Conservation (phyloP, 1,140 invertebrate species). For the Heliothis virescens region DNA sequence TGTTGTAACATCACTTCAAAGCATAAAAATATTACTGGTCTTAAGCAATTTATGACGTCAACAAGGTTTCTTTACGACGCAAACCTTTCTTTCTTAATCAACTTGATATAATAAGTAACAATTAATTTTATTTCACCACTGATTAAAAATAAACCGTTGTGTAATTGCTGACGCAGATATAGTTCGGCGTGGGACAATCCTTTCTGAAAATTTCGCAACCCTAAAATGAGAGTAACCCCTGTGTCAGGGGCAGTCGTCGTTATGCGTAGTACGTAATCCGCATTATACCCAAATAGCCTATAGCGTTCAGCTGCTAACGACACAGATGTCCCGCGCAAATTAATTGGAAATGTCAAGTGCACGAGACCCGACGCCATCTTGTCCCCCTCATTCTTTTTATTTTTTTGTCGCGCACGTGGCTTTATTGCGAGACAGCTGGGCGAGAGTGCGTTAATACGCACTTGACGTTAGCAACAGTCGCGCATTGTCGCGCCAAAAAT, state of each 20-base stretch:
- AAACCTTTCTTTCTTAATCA: slow-evolving; percentile 20
- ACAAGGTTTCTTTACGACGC: slow-evolving; percentile 3
- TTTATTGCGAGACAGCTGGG: slow-evolving; percentile 80
- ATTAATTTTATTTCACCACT: not conserved
- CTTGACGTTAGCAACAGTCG: slow-evolving; percentile 71
- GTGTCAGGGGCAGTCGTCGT: slow-evolving; percentile 41
- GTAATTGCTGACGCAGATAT: slow-evolving; percentile 32
- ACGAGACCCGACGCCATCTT: slow-evolving; percentile 79
- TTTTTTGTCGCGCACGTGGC: slow-evolving; percentile 80
- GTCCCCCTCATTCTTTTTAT: slow-evolving; percentile 74
- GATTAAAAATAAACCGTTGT: slow-evolving; percentile 16
- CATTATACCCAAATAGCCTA: slow-evolving; percentile 75
- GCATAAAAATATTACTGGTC: not conserved
- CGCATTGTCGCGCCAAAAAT: slow-evolving; percentile 14
- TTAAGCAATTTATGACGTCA: slow-evolving; percentile 23
- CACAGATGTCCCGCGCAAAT: slow-evolving; percentile 85
- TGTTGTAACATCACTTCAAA: slow-evolving; percentile 13
- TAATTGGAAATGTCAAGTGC: slow-evolving; percentile 86
- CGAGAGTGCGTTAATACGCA: slow-evolving; percentile 67
- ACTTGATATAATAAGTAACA: not conserved
- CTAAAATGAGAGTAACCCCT: slow-evolving; percentile 46
- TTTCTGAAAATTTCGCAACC: slow-evolving; percentile 29
- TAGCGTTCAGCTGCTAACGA: slow-evolving; percentile 79
- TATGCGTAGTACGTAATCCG: slow-evolving; percentile 68
- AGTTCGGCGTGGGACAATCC: slow-evolving; percentile 10